Evolutionary conservation across 2,797 vertebrate species (phyloP), one percentile per base, ranked within the genome.

Genomic region (Vipera ursinii): DNA sequence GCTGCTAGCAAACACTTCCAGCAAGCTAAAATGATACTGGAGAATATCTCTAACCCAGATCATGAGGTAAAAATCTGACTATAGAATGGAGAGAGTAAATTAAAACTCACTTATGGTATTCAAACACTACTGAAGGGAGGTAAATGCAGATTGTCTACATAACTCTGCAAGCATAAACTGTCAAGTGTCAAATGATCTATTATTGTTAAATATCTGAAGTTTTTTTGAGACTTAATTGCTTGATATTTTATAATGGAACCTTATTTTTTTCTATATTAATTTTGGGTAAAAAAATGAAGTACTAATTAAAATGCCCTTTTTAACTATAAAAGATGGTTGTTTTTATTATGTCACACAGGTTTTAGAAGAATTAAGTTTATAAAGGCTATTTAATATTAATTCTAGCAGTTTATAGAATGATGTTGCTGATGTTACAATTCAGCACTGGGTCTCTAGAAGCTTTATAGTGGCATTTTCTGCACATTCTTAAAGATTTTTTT

Each of bases 1-100:
- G 99, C 99, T 44, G 99, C 99, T 95, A 99, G 99, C 96, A 99
- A 99, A 98, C 99, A 99, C 96, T 99, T 99, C 97, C 99, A 99
- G 96, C 99, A 99, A 96, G 99, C 99, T 89, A 99, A 99, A 96
- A 98, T 99, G 97, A 99, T 99, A 96, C 95, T 99, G 97, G 99
- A 99, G 97, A 99, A 99, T 95, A 98, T 99, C 91, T 98, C 98
- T 2, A 98, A 98, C 95, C 98, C 99, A 65, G 99, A 99, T 95
- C 97, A 98, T 0, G 99, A 99, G 99, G 99, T 99, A 93, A 98
- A 98, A 6, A 4, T 87, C 17, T 69, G 57, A 26, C 51, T 57
- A 5, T 90, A 91, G 32, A 59, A 88, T 48, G 51, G 32, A 6
- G 51, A 86, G 17, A 56, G 0, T n/a, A 60, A 57, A 0, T 28